Percentiles rank a stretch among this genome's conserved stretches.
phyloP scores from a whole-genome alignment of 2,113 vertebrate genomes.

The Notarius quadriscutis region DNA sequence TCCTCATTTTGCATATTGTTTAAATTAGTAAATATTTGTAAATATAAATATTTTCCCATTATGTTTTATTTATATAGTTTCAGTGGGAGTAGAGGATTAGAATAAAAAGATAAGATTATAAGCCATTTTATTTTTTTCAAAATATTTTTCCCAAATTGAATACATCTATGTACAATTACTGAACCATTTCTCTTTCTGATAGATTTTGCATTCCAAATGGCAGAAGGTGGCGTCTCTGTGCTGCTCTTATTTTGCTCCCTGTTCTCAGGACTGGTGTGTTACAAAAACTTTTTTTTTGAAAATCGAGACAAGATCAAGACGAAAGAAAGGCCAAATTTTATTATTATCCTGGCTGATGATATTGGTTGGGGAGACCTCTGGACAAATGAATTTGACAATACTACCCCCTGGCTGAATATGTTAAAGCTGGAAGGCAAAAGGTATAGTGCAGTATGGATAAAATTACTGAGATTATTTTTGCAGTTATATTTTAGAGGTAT shows the following conservation, averaged over 20 bases:
- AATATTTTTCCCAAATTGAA: not conserved
- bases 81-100: not conserved
- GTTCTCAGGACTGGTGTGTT: conserved; percentile 67
- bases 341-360: conserved; percentile 91
- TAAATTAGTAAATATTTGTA: not conserved
- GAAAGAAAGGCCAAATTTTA: conserved; percentile 79
- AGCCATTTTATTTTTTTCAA: not conserved
- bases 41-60: not conserved
- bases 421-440: conserved; percentile 83
- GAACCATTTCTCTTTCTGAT: not conserved
- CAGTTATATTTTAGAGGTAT: not conserved
- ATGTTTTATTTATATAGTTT: not conserved
- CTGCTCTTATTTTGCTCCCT: conserved; percentile 58
- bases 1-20: not conserved
- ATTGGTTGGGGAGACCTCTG: conserved; percentile 95
- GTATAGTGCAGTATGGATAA: conserved; percentile 64
- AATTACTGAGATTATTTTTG: not conserved
- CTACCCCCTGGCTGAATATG: conserved; percentile 76
- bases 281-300: conserved; percentile 45
- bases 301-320: not conserved
- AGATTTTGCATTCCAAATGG: conserved; percentile 65
- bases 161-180: not conserved
- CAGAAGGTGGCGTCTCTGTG: conserved; percentile 24
- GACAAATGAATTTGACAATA: conserved; percentile 74
- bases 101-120: not conserved